Percentiles rank a stretch among this genome's conserved stretches.
These are phyloP conservation scores for Heliconius charithonia DNA, from an alignment of 2,888 invertebrate species.

Conservation along the genomic window DNA sequence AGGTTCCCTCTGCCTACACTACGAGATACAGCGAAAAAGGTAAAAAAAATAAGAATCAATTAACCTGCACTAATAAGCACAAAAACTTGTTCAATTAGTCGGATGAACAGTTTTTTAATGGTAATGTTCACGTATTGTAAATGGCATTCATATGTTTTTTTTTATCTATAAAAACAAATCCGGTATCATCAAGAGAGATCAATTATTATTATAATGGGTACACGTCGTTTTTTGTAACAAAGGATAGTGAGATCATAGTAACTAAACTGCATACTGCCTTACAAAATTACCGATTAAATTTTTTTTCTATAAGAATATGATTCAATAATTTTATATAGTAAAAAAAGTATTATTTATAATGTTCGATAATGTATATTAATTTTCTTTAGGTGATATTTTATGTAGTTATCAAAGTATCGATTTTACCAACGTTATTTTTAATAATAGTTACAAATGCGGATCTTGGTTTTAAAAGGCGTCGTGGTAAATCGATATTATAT, in stretches of 20 bases:
- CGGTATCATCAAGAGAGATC: slow-evolving; percentile 62
- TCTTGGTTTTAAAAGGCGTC: background rate
- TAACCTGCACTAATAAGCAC: slow-evolving; percentile 33
- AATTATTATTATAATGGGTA: slow-evolving; percentile 59
- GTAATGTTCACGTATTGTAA: slow-evolving; percentile 7
- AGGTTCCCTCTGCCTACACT: no score
- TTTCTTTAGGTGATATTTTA: background rate
- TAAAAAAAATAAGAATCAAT: slow-evolving; percentile 9
- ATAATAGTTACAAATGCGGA: background rate
- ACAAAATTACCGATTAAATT: background rate
- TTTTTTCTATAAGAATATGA: background rate
- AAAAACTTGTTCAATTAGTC: slow-evolving; percentile 49
- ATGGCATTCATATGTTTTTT: slow-evolving; percentile 50
- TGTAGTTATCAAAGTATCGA: background rate
- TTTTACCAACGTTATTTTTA: background rate
- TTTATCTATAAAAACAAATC: slow-evolving; percentile 65
- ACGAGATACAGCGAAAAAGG: no score
- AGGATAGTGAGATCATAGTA: slow-evolving; percentile 66
- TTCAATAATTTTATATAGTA: background rate
- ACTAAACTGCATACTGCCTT: slow-evolving; percentile 24
- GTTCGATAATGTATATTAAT: background rate
- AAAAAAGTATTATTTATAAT: background rate
- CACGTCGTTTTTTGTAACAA: slow-evolving; percentile 57
- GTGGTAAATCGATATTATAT: background rate
- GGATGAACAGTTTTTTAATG: slow-evolving; percentile 19